Evolutionary conservation across 1,140 invertebrate species (phyloP), one percentile per base, ranked within the genome.

Genomic region (Odontomachus brunneus): DNA sequence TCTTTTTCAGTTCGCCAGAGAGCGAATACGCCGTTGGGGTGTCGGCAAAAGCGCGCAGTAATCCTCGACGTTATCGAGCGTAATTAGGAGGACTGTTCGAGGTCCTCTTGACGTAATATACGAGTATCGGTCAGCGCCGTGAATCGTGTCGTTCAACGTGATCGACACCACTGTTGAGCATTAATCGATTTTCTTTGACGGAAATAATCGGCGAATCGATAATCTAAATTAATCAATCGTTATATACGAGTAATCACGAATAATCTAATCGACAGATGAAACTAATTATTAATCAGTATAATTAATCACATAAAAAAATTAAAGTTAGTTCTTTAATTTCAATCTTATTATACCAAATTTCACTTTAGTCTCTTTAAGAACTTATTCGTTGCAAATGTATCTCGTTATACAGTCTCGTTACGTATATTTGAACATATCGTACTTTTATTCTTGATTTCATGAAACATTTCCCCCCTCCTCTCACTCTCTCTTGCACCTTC

Each of bases 381-480:
- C 1, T 17, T n/a, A 2, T 38, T 9, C 26, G 22, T 19, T 49
- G 49, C 17, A 33, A 2, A 55, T 17, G 15, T n/a, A 1, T 12
- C 26, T 22, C 19, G 9, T 33, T 48, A 22, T 9, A 15, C 33
- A 44, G 9, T 55, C 53, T 4, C 51, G 49, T 33, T 51, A 76
- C 22, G 7, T 29, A 65, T 76, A 38, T 66, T 3, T 76, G 19
- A 15, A 33, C 22, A 33, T 49, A 66, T 57, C 63, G 9, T 19
- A 12, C 7, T 44, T 80, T 44, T 33, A 69, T 12, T 71, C 7
- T 59, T n/a, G 38, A 7, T 69, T 51, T 69, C 24, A 71, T 59
- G 29, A 48, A 80, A 51, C 22, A 12, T 17, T 9, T 59, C 38
- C 12, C 1, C n/a, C 53, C 44, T 44, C 33, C 29, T 44, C 53